Percentiles rank a stretch among this genome's conserved stretches.
These are phyloP conservation scores for Drosophila seguyi DNA, from an alignment of 1,140 invertebrate species.

Conservation along the genomic window DNA sequence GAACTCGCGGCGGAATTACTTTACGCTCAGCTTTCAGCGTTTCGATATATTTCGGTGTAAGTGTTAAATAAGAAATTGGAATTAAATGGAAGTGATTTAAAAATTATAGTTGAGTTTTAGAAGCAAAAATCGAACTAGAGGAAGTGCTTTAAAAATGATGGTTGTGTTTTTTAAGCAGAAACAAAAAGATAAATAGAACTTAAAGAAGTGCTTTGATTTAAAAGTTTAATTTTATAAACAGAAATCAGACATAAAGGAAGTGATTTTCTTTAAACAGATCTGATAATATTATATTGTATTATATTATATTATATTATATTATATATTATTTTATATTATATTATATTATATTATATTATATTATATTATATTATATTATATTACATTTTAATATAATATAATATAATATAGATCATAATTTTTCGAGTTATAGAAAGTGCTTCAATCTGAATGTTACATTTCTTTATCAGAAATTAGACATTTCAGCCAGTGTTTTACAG, in stretches of 20 bases:
- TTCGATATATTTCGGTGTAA: conserved; percentile 83
- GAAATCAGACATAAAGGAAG: neutral
- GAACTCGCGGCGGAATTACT: conserved; percentile 76
- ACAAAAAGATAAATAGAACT: neutral
- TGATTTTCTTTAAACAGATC: neutral
- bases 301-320: too few relatives aligned
- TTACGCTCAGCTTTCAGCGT: conserved; percentile 74
- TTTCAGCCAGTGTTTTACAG: neutral
- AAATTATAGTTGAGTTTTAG: too few relatives aligned
- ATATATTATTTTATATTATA: too few relatives aligned
- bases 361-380: too few relatives aligned
- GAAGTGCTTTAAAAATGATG: neutral
- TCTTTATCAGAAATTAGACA: neutral
- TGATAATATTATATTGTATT: too few relatives aligned
- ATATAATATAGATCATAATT: too few relatives aligned
- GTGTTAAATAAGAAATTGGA: conserved; percentile 4
- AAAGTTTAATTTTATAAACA: neutral
- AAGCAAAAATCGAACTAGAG: too few relatives aligned
- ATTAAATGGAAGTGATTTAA: neutral
- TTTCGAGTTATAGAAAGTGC: neutral
- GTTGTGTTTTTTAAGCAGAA: too few relatives aligned
- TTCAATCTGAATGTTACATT: neutral
- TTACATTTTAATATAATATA: too few relatives aligned
- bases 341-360: too few relatives aligned
- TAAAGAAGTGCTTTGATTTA: neutral